Base-by-base conservation (phyloP, 2,888 invertebrate genomes). In the Andrena chrysosceles region DNA sequence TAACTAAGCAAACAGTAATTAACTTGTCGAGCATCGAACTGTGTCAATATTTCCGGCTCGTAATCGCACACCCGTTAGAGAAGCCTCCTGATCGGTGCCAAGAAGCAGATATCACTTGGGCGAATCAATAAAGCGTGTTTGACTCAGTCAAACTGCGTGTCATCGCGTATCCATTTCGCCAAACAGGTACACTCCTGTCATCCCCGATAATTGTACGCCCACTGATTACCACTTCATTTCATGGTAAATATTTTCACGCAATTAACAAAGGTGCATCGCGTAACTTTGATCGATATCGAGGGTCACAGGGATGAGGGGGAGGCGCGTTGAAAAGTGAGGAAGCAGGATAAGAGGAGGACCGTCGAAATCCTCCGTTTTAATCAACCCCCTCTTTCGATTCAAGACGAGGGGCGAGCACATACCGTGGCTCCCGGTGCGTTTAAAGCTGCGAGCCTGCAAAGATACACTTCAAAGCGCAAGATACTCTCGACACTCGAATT, bases 101-200 rank as follows among this genome's bases (percentile, higher is more conserved):
- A 77, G 81, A 64, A 78, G 81, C 73, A 71, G 81, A 73, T 81
- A 81, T 81, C 73, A 73, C 69, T 78, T 69, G 73, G 42, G 69
- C 78, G 78, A 81, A 81, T 81, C 81, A 81, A 81, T 81, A 81
- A 81, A 81, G 64, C 66, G 73, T 81, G 78, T 81, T 81, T 81
- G 81, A 69, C 63, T 81, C 73, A 69, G 73, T 64, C 81, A 81
- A 81, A 81, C 78, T 81, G 81, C 69, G 64, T 73, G 81, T 81
- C 81, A 73, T 78, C 81, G 73, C 69, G 75, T 73, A 81, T 78
- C 73, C 78, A 73, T 78, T 78, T 78, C 81, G 68, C 71, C 81
- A 81, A 81, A 78, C 78, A 78, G 73, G 78, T 78, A 78, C 78
- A 64, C 73, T 49, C 60, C 68, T 81, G 78, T 64, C 73, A 74